Base-by-base conservation (phyloP, 30 jellyfish, hydroid and myxozoan genomes). In the Clytia hemisphaerica region DNA sequence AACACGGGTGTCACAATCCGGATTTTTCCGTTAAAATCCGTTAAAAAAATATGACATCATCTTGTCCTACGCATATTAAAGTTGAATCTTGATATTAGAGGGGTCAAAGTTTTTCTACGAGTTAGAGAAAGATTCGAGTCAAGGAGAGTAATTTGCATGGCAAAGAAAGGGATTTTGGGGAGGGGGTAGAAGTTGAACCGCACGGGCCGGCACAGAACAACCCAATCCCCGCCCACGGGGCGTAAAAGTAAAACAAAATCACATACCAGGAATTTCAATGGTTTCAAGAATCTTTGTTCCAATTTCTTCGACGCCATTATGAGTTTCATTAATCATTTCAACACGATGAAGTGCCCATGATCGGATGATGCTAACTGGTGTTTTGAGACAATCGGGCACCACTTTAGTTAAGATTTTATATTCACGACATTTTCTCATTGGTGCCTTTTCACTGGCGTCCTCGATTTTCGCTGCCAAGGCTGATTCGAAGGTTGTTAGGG, bases 251-350 rank as follows among this genome's bases (percentile, higher is more conserved):
- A n/a, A 9, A 5, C 30, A 57, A 57, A 9, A 57, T 45, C 15
- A 4, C 36, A n/a, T 21, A 21, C 70, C 70, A 31, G 70, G 70
- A 6, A 57, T 57, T 57, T 57, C 70, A 57, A 31, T 4, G 25
- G 30, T 22, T 21, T 25, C 44, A 57, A 9, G 44, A 57, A 22
- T 7, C 25, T 16, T 45, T 3, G 50, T 26, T 57, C 53, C 12
- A n/a, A n/a, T n/a, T n/a, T n/a, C n/a, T n/a, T n/a, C n/a, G n/a
- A n/a, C n/a, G n/a, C n/a, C n/a, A n/a, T n/a, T n/a, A n/a, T n/a
- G n/a, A n/a, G n/a, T n/a, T 5, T 31, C 70, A 4, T 57, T n/a
- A 5, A 22, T 57, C 25, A 22, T 33, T 21, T 22, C 16, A 5
- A 57, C 44, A n/a, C 44, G 53, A 9, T 57, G 53, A 5, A 57